A percentile compares a stretch with the other conserved stretches of the same genome.
These are phyloP conservation scores for Gadus chalcogrammus DNA, from an alignment of 2,113 vertebrate genomes.

Conservation along the genomic window DNA sequence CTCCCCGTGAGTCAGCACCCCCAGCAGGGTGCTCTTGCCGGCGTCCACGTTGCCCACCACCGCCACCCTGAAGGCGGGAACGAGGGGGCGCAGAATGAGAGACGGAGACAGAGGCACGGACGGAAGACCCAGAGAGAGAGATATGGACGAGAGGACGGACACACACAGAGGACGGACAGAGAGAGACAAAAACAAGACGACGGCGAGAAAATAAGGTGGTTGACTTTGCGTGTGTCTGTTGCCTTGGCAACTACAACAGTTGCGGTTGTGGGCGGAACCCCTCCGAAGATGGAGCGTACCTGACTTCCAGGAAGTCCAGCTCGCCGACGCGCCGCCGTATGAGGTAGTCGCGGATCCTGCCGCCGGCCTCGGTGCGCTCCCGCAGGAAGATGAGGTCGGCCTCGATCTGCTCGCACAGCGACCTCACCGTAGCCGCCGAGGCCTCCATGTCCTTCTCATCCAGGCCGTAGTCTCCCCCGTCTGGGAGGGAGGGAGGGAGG, in stretches of 20 bases:
- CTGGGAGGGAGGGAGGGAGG: slow-evolving; percentile 52
- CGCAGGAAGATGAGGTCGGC: slow-evolving; percentile 89
- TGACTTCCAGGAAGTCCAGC: slow-evolving; percentile 97
- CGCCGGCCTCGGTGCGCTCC: slow-evolving; percentile 85
- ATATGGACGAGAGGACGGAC: too few relatives aligned
- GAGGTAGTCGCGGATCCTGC: slow-evolving; percentile 89
- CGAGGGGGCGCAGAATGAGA: not conserved
- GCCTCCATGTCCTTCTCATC: slow-evolving; percentile 91
- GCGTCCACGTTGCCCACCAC: slow-evolving; percentile 96
- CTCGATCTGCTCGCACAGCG: slow-evolving; percentile 90
- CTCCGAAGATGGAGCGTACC: slow-evolving; percentile 62
- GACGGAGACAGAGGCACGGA: not conserved
- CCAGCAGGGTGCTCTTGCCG: slow-evolving; percentile 89
- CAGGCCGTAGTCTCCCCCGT: slow-evolving; percentile 92
- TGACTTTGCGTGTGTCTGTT: too few relatives aligned
- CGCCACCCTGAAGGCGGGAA: slow-evolving; percentile 77
- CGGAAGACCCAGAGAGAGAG: too few relatives aligned
- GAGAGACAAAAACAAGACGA: not conserved
- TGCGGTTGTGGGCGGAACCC: too few relatives aligned
- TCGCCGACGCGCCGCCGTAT: slow-evolving; percentile 90
- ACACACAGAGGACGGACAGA: too few relatives aligned
- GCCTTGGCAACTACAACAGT: too few relatives aligned
- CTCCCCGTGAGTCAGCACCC: slow-evolving; percentile 90
- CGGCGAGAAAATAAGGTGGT: too few relatives aligned
- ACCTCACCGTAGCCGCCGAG: slow-evolving; percentile 88